Evolutionary conservation across 2,113 vertebrate species (phyloP), one percentile per base, ranked within the genome.

Genomic region (Anguilla japonica): DNA sequence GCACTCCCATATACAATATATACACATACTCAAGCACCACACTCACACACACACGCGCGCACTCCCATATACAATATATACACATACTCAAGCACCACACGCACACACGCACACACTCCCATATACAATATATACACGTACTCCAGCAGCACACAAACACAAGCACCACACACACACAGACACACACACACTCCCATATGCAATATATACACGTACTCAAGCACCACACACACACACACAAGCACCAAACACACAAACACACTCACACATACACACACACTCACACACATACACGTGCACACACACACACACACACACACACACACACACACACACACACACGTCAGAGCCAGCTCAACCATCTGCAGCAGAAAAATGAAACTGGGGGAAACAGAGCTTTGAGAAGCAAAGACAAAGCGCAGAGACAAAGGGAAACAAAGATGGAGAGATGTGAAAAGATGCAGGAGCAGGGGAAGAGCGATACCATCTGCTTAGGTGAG

Each of bases 101-200:
- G n/a, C 63, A 71, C 22, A n/a, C 63, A 71, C 26, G n/a, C 43
- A 46, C 43, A 2, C 43, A 53, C 43, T 50, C 6, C n/a, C 50
- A 88, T 81, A 29, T 34, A 41, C 50, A 40, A 46, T 9, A 46
- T 9, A 46, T 9, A 46, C 43, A 46, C 43, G 1, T 9, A 6
- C 43, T 46, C 43, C 0, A 46, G 43, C 4, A 9, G 53, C 6
- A 53, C 50, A 88, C 82, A 40, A 57, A 46, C 2, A 6, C 43
- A 46, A 5, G 9, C 2, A 2, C 43, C n/a, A n/a, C 89, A 83
- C 14, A 84, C 85, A 46, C 83, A 5, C 87, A 86, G 83, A 83
- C 63, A 84, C 83, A 79, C 83, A 57, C 83, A 84, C 91, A 63
- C 88, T 85, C 80, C 29, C 89, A 90, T 88, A 71, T 7, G 26